Evolutionary conservation across 2,888 invertebrate genomes (phyloP).

Genomic region (Cotesia congregata): DNA sequence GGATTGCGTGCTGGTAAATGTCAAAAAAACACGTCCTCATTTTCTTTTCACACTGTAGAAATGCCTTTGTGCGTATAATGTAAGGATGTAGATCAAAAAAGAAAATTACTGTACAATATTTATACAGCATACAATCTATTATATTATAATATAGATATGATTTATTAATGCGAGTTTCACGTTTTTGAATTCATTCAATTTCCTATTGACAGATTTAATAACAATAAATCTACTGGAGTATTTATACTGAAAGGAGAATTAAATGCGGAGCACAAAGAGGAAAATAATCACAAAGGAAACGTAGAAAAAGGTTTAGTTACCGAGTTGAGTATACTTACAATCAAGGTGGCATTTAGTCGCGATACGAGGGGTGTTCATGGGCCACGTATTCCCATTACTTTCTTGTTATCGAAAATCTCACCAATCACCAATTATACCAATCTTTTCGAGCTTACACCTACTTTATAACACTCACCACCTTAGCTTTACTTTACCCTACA

Average conservation of each 20-base stretch:
- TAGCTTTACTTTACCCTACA: neutral
- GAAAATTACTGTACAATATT: neutral
- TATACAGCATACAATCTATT: neutral
- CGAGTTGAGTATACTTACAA: neutral
- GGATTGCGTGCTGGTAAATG: neutral
- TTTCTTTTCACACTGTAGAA: neutral
- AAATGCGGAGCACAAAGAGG: neutral
- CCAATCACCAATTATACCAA: slow-evolving; percentile 12
- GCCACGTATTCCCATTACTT: slow-evolving; percentile 20
- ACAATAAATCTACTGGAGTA: neutral
- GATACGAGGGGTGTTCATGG: neutral
- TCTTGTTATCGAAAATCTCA: slow-evolving; percentile 18
- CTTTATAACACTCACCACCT: slow-evolving; percentile 17
- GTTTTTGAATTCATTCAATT: neutral
- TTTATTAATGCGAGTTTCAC: neutral
- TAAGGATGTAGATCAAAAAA: neutral
- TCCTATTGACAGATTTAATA: slow-evolving; percentile 1
- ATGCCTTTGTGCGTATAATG: neutral
- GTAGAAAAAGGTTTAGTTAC: neutral
- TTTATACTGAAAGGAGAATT: neutral
- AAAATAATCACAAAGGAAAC: neutral
- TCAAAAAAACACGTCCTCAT: neutral
- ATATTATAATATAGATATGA: neutral
- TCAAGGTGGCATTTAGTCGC: neutral
- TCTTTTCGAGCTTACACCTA: slow-evolving; percentile 27